Conservation (phyloP, 2,113 vertebrate species). For the Neodontobutis hainanensis region DNA sequence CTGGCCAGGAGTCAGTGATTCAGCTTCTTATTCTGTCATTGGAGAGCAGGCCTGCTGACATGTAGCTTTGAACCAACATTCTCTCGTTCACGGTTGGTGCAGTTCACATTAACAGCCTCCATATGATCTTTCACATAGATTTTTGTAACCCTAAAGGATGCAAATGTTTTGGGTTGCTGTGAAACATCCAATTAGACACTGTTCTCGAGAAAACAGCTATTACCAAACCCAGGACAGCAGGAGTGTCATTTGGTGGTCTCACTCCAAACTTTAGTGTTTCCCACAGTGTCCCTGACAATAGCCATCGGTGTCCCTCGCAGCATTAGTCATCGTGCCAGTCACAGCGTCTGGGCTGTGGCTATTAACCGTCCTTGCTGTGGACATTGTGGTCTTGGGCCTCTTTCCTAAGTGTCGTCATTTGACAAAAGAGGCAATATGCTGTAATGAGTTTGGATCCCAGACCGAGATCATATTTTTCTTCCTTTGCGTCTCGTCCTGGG, state of each 20-base stretch:
- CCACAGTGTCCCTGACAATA: slow-evolving; percentile 16
- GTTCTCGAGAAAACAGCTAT: neutral
- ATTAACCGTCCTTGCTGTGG: slow-evolving; percentile 50
- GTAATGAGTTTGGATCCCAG: slow-evolving; percentile 50
- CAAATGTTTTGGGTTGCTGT: neutral
- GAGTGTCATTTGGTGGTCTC: slow-evolving; percentile 8
- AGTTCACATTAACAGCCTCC: slow-evolving; percentile 11
- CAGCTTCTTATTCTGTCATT: slow-evolving; percentile 54
- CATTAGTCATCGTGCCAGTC: slow-evolving; percentile 34
- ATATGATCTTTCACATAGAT: neutral
- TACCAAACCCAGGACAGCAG: neutral
- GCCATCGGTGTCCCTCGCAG: slow-evolving; percentile 11
- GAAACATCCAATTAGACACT: neutral
- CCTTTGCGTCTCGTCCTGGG: neutral
- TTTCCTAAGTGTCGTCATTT: slow-evolving; percentile 21
- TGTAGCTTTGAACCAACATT: slow-evolving; percentile 21
- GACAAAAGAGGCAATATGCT: slow-evolving; percentile 62
- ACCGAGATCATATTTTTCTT: slow-evolving; percentile 47
- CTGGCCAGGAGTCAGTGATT: slow-evolving; percentile 52
- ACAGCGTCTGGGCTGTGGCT: slow-evolving; percentile 37
- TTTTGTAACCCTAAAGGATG: neutral
- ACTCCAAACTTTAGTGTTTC: slow-evolving; percentile 16
- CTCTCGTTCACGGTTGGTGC: slow-evolving; percentile 19
- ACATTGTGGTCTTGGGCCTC: slow-evolving; percentile 33
- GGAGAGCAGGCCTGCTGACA: slow-evolving; percentile 50